Base-by-base conservation (phyloP, 2,797 vertebrate genomes). In the Catamblyrhynchus diadema region DNA sequence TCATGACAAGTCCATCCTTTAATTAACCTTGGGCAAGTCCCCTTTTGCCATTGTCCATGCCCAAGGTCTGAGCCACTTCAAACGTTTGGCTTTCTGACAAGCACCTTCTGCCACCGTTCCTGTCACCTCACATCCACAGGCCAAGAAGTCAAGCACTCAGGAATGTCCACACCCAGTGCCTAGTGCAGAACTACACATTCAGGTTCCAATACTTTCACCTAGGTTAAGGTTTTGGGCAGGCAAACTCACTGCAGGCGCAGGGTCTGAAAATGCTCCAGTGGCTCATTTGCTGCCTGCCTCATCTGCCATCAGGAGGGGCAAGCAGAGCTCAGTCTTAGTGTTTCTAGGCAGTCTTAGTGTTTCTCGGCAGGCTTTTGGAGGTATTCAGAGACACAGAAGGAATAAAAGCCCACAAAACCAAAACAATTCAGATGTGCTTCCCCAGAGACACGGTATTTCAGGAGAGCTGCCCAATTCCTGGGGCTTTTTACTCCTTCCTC, bases 261-360 rank as follows among this genome's bases (percentile, higher is more conserved):
- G 48, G 59, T 61, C 65, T 94, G 80, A 83, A 88, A 67, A 72
- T 39, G 70, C 67, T 85, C 47, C 69, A n/a, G 82, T 75, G 77
- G 81, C 83, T 95, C 67, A 60, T 71, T 35, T 95, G 48, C 59
- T 80, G 35, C 71, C 79, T 85, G 59, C 69, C 72, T 90, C 50
- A 50, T 72, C 77, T 67, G 74, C 67, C 80, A 73, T 88, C 39
- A 57, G 47, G 37, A 83, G 20, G 41, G 78, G 37, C 51, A 62
- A 75, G 35, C 66, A 87, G 59, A 86, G 39, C 25, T 91, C 74
- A 86, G 75, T 83, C 61, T 62, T 91, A 94, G 95, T 83, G 93
- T 96, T 96, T 92, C 60, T 54, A 61, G 80, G 45, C 78, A 81
- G 74, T 83, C 59, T 65, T 90, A 94, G 95, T 83, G 93, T 96